A percentile compares a stretch with the other conserved stretches of the same genome.
These are phyloP conservation scores for Zenarchopterus dispar DNA, from an alignment of 2,797 vertebrate genomes.

Conservation along the genomic window DNA sequence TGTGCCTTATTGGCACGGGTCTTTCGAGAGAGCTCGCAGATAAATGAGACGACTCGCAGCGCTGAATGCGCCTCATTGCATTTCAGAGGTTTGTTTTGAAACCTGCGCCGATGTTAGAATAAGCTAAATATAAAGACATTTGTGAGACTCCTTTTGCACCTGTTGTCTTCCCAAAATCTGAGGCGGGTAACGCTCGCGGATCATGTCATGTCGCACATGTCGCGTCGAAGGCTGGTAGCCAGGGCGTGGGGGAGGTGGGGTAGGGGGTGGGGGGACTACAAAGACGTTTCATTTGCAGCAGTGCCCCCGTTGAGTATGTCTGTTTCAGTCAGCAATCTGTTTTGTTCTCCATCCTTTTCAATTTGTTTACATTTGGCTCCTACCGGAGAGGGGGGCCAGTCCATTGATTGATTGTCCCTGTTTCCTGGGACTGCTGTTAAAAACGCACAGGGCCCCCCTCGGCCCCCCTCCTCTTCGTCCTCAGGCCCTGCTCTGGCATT, in stretches of 20 bases:
- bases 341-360: constrained; percentile 80
- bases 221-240: constrained; percentile 42
- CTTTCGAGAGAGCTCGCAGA: constrained; percentile 35
- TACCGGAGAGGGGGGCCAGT: constrained; percentile 79
- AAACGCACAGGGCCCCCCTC: constrained; percentile 47
- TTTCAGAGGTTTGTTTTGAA: constrained; percentile 44
- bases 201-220: constrained; percentile 50
- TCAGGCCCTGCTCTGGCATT: constrained; percentile 63
- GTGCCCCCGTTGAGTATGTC: constrained; percentile 69
- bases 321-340: constrained; percentile 78
- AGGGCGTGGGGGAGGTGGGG: constrained; percentile 51
- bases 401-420: constrained; percentile 81
- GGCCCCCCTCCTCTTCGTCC: constrained; percentile 10
- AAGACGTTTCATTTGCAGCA: constrained; percentile 67
- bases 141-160: constrained; percentile 36
- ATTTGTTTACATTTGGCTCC: constrained; percentile 84
- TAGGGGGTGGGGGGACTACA: constrained; percentile 62
- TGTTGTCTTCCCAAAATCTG: constrained; percentile 43
- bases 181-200: constrained; percentile 29
- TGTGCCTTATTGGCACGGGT: constrained; percentile 45
- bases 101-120: constrained; percentile 8
- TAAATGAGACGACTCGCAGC: constrained; percentile 54
- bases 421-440: constrained; percentile 74
- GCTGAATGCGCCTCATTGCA: constrained; percentile 28
- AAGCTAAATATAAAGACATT: constrained; percentile 18